Base-by-base conservation (phyloP, 2,797 vertebrate genomes). In the Enteromius radiatus region DNA sequence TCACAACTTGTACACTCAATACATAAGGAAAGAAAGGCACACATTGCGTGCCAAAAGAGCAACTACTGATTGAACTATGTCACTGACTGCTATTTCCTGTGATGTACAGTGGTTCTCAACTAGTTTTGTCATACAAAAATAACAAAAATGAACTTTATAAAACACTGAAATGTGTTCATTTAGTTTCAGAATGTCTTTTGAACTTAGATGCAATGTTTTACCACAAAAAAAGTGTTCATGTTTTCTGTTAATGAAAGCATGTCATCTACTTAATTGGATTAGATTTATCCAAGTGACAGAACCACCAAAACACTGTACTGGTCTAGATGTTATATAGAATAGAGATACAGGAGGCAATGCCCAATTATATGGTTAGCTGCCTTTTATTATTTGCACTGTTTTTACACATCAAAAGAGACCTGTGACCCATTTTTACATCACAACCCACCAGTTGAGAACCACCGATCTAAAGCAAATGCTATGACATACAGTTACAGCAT, bases 381-480 rank as follows among this genome's bases (percentile, higher is more conserved):
- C 10, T 71, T 49, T 31, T 49, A 49, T 33, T 0, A 12, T 31
- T 49, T 31, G 5, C 9, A 73, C 12, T 7, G 17, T 52, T 73
- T 73, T 73, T 33, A 31, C 9, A 19, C 3, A 15, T 74, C n/a
- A 70, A 15, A 47, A 70, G 12, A 26, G n/a, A 69, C 19, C 11
- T 68, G 11, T 14, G n/a, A 5, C 28, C 9, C 19, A 38, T 26
- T 74, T 75, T 75, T 75, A 59, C 11, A 5, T 61, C 49, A 76
- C n/a, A 21, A 41, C 36, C 36, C 75, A 77, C 76, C 59, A 49
- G 76, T 31, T 77, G 76, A 77, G 28, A 77, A 77, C 41, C 76
- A 49, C 76, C 1, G 28, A 67, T 52, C 45, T 78, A 67, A 54
- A 67, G 41, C 63, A 78, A 76, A 15, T 47, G 15, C 26, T 63